A percentile compares a stretch with the other conserved stretches of the same genome.
These are phyloP conservation scores for Smutsia temminckii DNA, from an alignment of 2,797 vertebrate genomes.

Conservation along the genomic window DNA sequence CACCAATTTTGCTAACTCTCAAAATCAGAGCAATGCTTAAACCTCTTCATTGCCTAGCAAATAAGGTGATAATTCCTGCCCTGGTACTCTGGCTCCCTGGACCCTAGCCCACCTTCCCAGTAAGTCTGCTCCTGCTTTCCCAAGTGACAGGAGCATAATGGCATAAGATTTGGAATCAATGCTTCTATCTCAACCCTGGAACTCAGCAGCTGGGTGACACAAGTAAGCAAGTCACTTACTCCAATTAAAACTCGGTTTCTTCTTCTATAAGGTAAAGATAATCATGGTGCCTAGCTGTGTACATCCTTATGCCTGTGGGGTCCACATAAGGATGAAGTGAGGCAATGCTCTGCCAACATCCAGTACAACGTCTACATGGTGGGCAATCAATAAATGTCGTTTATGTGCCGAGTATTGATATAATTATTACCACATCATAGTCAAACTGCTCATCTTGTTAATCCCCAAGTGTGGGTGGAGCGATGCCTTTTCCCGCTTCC, in stretches of 20 bases:
- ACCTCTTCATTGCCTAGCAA: background rate
- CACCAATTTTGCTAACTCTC: background rate
- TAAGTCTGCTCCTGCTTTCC: background rate
- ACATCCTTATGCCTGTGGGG: background rate
- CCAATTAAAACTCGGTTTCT: background rate
- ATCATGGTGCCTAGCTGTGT: background rate
- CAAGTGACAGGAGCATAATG: background rate
- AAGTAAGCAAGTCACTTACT: background rate
- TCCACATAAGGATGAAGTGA: rapidly evolving
- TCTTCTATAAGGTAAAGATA: background rate
- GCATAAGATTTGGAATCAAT: background rate
- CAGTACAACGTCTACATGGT: too few species aligned
- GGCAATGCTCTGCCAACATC: background rate
- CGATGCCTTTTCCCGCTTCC: rapidly evolving
- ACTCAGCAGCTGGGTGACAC: background rate
- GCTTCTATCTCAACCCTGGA: background rate
- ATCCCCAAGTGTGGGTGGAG: background rate
- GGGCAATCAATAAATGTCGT: background rate
- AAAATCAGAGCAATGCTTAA: background rate
- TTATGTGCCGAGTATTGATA: background rate
- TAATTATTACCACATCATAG: too few species aligned
- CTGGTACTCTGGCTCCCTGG: background rate
- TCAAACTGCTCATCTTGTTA: background rate
- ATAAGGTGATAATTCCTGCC: background rate
- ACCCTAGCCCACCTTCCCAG: background rate